Base-by-base conservation (phyloP, 2,888 invertebrate species). In the Invenusta paracnida region DNA sequence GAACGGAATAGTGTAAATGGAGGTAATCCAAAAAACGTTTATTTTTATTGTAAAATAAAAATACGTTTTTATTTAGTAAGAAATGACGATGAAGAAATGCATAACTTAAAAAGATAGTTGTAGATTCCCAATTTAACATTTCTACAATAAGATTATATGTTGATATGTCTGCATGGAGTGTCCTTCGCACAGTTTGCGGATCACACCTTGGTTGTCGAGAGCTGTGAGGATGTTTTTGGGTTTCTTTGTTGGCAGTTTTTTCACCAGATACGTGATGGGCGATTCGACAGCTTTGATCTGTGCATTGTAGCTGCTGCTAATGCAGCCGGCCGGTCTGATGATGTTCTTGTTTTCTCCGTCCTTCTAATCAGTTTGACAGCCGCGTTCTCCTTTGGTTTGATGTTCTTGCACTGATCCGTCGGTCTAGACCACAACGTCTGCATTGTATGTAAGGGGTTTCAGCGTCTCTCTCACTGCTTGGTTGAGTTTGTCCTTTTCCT, bases 361-460 rank as follows among this genome's bases (percentile, higher is more conserved):
- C 27, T 82, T 82, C 82, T 17, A 30, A 29, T 82, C 82, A 13
- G 29, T 82, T 11, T 30, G 29, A 13, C 30, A 29, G 2, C 82
- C 82, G 29, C 23, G 5, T 23, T 29, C 82, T 27, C 82, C 29
- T 5, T 82, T 82, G 30, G 82, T 82, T 82, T 82, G 82, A 17
- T 48, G n/a, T n/a, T 48, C 48, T 17, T 48, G 48, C 48, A 48
- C 48, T 17, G 48, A 48, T 48, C 48, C 48, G 5, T 48, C 48
- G 48, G 48, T 48, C 48, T 17, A 48, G 5, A 17, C 48, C 5
- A 48, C 48, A 11, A 48, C 48, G 48, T 48, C 48, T 48, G 48
- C 48, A 5, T 48, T 48, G 48, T 48, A 5, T 5, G 17, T 48
- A 17, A 48, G 48, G 5, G 48, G 48, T 48, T 48, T 48, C 48